Conservation (phyloP, 2,113 vertebrate species). For the Lipophrys pholis region DNA sequence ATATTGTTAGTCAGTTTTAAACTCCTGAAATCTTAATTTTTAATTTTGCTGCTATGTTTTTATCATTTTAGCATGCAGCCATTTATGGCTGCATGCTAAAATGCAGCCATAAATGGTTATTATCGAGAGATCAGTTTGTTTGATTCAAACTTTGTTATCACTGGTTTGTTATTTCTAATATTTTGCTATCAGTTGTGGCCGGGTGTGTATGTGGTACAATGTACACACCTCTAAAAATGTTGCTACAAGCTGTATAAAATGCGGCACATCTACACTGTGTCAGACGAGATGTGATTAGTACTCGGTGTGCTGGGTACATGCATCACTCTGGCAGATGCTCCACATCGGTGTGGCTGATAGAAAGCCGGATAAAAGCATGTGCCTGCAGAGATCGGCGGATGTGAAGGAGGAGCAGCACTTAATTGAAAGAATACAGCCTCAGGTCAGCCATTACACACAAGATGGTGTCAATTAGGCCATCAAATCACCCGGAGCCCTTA, state of each 20-base stretch:
- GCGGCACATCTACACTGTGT: slow-evolving; percentile 11
- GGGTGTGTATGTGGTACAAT: not conserved
- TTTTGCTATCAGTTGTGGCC: not conserved
- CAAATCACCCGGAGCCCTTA: slow-evolving; percentile 68
- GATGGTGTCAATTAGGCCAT: slow-evolving; percentile 81
- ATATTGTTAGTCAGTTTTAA: no score
- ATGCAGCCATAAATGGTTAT: no score
- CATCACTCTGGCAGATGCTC: slow-evolving; percentile 41
- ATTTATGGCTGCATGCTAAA: no score
- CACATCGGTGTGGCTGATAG: slow-evolving; percentile 36
- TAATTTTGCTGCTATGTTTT: no score
- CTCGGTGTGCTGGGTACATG: slow-evolving; percentile 18
- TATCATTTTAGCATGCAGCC: no score
- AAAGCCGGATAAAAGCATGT: slow-evolving; percentile 57
- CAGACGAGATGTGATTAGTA: slow-evolving; percentile 41
- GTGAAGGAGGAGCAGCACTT: slow-evolving; percentile 58
- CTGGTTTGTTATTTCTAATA: no score
- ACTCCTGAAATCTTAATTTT: no score
- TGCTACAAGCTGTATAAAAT: slow-evolving; percentile 6
- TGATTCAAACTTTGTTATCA: no score
- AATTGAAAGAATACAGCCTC: slow-evolving; percentile 79
- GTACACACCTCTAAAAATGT: not conserved
- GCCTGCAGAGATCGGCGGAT: slow-evolving; percentile 54
- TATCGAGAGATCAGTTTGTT: no score
- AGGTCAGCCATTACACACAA: slow-evolving; percentile 78